phyloP scores from a whole-genome alignment of 2,888 invertebrate genomes.

The Pteria penguin region DNA sequence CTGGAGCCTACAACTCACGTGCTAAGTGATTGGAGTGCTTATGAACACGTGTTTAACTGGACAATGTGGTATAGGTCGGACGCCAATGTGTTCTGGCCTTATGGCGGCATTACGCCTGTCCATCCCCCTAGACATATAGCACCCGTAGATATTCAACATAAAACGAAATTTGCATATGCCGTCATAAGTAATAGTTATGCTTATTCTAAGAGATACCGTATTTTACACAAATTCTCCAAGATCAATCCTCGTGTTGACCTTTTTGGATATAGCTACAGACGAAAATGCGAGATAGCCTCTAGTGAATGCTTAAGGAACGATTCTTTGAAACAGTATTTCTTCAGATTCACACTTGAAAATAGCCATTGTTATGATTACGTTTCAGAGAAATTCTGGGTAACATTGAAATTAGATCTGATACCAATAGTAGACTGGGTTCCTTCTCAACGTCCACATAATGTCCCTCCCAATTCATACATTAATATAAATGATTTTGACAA shows the following conservation, averaged over 20 bases:
- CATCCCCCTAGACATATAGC: conserved; percentile 33
- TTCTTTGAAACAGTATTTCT: conserved; percentile 60
- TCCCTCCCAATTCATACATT: conserved; percentile 50
- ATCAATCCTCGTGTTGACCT: conserved; percentile 51
- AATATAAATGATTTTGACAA: conserved; percentile 55
- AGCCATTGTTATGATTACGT: conserved; percentile 65
- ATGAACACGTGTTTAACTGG: conserved; percentile 67
- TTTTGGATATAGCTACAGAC: conserved; percentile 60
- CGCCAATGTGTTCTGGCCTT: conserved; percentile 59
- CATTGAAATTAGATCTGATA: conserved; percentile 56
- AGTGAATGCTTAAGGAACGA: conserved; percentile 40
- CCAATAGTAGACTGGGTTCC: conserved; percentile 65
- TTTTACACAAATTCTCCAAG: conserved; percentile 42
- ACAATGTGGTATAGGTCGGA: conserved; percentile 64
- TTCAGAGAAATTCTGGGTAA: conserved; percentile 67
- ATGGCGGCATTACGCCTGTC: conserved; percentile 39
- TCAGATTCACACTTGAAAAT: conserved; percentile 67
- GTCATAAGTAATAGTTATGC: conserved; percentile 53
- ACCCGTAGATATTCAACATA: conserved; percentile 34
- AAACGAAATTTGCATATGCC: conserved; percentile 38
- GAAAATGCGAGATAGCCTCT: conserved; percentile 34
- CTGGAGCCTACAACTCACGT: conserved; percentile 64
- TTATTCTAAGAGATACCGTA: conserved; percentile 43
- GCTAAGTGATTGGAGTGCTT: conserved; percentile 49
- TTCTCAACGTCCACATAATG: conserved; percentile 23